phyloP scores from a whole-genome alignment of 2,888 invertebrate genomes.

The Deroplatys truncata region DNA sequence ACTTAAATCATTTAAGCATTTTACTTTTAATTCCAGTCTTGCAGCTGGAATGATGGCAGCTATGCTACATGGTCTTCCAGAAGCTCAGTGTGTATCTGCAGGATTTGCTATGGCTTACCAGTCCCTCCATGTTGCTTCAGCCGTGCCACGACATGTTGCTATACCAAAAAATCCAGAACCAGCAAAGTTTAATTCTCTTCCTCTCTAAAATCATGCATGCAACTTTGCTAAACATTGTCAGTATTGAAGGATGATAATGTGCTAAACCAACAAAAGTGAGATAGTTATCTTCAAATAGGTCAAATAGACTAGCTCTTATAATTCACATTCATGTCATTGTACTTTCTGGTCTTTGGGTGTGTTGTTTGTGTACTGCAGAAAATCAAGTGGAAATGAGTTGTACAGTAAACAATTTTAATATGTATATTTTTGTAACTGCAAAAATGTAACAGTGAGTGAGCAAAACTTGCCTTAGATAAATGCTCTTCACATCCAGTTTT shows the following conservation, averaged over 20 bases:
- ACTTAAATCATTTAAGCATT: neutral
- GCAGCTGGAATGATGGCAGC: slow-evolving; percentile 62
- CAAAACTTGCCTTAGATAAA: too few species aligned
- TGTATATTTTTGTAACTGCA: too few species aligned
- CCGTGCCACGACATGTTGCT: slow-evolving; percentile 51
- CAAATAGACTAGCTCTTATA: too few species aligned
- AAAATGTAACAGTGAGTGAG: too few species aligned
- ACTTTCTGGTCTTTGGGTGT: too few species aligned
- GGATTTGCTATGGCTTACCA: slow-evolving; percentile 60
- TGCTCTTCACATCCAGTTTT: too few species aligned
- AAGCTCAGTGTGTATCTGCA: slow-evolving; percentile 56
- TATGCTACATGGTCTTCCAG: slow-evolving; percentile 51
- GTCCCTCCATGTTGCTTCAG: slow-evolving; percentile 55
- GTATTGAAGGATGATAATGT: neutral
- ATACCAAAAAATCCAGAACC: neutral
- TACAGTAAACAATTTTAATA: too few species aligned
- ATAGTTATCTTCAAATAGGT: too few species aligned
- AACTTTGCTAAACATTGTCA: neutral
- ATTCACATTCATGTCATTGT: too few species aligned
- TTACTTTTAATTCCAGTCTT: slow-evolving; percentile 33
- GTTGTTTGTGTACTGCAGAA: too few species aligned
- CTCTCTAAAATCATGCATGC: neutral
- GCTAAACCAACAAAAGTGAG: too few species aligned
- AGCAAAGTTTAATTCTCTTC: neutral
- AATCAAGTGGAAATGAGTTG: too few species aligned